A percentile compares a stretch with the other conserved stretches of the same genome.
Evolutionary conservation across 2,888 invertebrate species (phyloP).

Genomic region (Ophion costatus): DNA sequence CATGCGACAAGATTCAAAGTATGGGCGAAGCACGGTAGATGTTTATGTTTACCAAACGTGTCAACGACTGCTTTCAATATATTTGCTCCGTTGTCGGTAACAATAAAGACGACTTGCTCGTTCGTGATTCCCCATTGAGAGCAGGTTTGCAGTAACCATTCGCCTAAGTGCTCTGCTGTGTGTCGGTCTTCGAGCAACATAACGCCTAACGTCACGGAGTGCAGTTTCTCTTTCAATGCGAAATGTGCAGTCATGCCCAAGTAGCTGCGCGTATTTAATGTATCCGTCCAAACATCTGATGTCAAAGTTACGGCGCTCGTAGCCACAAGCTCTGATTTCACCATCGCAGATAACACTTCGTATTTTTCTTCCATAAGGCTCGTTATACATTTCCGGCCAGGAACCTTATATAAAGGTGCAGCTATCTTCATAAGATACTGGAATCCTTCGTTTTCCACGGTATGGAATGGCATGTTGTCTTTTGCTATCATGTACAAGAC

Average conservation of each 20-base stretch:
- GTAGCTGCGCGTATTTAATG: constrained; percentile 43
- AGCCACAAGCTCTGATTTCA: constrained; percentile 49
- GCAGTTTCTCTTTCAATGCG: constrained; percentile 36
- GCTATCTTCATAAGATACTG: constrained; percentile 44
- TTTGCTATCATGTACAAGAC: constrained; percentile 58
- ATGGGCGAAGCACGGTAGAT: no score
- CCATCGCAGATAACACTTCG: constrained; percentile 22
- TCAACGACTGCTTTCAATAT: no score
- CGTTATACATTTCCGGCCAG: constrained; percentile 50
- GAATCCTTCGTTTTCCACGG: constrained; percentile 60
- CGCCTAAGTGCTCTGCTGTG: no score
- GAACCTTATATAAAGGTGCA: constrained; percentile 42
- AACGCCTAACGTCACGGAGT: constrained; percentile 33
- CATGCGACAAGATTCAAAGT: no score
- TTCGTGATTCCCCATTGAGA: no score
- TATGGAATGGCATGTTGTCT: constrained; percentile 50
- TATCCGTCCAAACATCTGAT: constrained; percentile 66
- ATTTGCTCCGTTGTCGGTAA: no score
- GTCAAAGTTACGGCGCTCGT: constrained; percentile 53
- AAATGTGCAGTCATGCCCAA: constrained; percentile 55
- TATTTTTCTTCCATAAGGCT: constrained; percentile 46
- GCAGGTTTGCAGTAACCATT: no score
- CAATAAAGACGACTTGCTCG: no score
- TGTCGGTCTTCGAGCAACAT: no score
- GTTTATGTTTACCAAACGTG: no score